Percentiles rank a stretch among this genome's conserved stretches.
Conservation (phyloP, 2,888 invertebrate species). For the Dryobota labecula region DNA sequence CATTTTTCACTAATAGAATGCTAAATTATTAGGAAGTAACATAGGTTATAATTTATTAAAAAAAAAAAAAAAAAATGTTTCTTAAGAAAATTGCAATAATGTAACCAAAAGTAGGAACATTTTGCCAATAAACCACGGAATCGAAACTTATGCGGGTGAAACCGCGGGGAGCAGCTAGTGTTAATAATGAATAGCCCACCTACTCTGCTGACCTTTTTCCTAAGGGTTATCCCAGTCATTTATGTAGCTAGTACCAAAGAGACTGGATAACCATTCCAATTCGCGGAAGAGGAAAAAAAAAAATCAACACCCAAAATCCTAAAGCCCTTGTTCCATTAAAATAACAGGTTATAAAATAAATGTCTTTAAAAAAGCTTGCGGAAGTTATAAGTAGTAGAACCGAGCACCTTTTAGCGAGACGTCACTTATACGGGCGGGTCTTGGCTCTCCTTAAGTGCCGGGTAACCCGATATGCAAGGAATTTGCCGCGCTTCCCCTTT, state of each 20-base stretch:
- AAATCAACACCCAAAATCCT: conserved; percentile 5
- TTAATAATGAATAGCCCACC: background rate
- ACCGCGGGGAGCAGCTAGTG: too few species aligned
- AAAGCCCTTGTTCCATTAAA: conserved; percentile 48
- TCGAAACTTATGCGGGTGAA: too few species aligned
- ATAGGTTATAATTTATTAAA: too few species aligned
- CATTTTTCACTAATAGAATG: too few species aligned
- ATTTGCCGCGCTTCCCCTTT: conserved; percentile 56
- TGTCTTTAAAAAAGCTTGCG: conserved; percentile 54
- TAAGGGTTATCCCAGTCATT: background rate
- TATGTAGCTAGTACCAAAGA: background rate
- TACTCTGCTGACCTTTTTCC: background rate
- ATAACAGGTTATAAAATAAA: conserved; percentile 43
- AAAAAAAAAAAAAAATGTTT: too few species aligned
- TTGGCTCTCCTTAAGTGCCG: conserved; percentile 70
- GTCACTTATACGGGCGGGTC: conserved; percentile 60
- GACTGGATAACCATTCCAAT: background rate
- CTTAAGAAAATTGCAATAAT: too few species aligned
- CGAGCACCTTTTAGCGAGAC: conserved; percentile 63
- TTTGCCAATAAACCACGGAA: too few species aligned
- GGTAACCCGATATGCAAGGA: conserved; percentile 65
- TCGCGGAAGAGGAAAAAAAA: fast-evolving
- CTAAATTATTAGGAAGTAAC: too few species aligned
- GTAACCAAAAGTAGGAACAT: too few species aligned
- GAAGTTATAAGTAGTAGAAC: conserved; percentile 58